phyloP scores from a whole-genome alignment of 2,888 invertebrate species.

The Gasteruption jaculator region DNA sequence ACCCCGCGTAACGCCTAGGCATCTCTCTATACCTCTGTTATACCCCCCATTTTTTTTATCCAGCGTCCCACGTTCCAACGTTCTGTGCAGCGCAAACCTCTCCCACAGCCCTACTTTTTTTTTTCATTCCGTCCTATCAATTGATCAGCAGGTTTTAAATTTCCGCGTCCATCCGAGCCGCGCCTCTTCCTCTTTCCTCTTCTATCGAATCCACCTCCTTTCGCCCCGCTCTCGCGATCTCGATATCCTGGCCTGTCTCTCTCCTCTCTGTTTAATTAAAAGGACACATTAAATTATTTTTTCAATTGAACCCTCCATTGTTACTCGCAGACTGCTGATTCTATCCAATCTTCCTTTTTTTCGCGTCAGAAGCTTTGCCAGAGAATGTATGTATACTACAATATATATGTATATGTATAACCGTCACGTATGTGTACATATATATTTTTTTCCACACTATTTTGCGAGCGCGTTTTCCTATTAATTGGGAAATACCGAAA shows the following conservation, averaged over 20 bases:
- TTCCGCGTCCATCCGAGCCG: constrained; percentile 53
- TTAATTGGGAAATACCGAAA: constrained; percentile 38
- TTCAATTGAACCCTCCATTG: constrained; percentile 50
- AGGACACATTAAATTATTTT: constrained; percentile 51
- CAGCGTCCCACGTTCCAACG: too few species aligned
- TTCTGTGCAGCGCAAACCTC: constrained; percentile 34
- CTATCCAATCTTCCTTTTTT: constrained; percentile 44
- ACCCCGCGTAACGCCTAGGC: constrained; percentile 23
- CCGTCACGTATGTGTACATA: constrained; percentile 9
- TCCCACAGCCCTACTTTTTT: constrained; percentile 51
- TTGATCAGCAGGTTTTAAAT: constrained; percentile 54
- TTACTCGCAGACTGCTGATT: constrained; percentile 50
- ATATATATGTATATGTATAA: constrained; percentile 17
- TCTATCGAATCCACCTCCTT: constrained; percentile 34
- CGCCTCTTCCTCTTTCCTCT: constrained; percentile 47
- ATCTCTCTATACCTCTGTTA: constrained; percentile 38
- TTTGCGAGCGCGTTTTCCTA: constrained; percentile 29
- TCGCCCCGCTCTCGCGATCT: constrained; percentile 16
- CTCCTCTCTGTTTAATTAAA: constrained; percentile 50
- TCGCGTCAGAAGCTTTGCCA: constrained; percentile 32
- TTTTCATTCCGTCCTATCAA: constrained; percentile 53
- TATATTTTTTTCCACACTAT: constrained; percentile 21
- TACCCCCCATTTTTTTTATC: constrained; percentile 29
- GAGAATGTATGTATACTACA: constrained; percentile 28
- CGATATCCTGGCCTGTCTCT: constrained; percentile 39